These are phyloP conservation scores for Sebastes iracundus DNA, from an alignment of 2,797 vertebrate genomes.

Conservation along the genomic window DNA sequence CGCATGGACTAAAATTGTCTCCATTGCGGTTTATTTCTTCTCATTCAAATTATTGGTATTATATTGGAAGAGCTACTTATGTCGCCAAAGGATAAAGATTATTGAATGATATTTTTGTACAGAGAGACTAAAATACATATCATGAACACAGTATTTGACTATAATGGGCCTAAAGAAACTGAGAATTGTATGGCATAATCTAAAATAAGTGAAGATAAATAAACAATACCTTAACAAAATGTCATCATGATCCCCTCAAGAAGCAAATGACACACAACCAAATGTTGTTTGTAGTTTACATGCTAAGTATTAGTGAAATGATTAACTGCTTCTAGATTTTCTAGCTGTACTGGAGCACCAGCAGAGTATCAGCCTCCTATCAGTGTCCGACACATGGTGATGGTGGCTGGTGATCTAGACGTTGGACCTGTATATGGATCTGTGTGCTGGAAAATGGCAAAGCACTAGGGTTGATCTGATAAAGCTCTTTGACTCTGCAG, in stretches of 20 bases:
- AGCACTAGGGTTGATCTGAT: conserved; percentile 57
- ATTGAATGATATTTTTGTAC: neutral
- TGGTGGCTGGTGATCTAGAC: conserved; percentile 21
- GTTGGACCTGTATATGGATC: conserved; percentile 41
- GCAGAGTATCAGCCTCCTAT: conserved; percentile 20
- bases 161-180: neutral
- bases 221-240: neutral
- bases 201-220: neutral
- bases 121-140: neutral
- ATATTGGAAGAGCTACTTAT: neutral
- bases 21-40: neutral
- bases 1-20: neutral
- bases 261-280: neutral
- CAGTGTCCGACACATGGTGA: conserved; percentile 19
- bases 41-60: neutral
- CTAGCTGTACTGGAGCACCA: neutral
- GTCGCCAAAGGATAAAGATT: neutral
- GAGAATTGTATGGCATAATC: neutral
- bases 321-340: neutral
- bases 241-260: neutral
- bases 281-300: neutral
- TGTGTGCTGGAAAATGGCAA: conserved; percentile 29
- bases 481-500: conserved; percentile 30
- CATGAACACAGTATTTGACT: neutral
- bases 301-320: neutral